Percentiles rank a stretch among this genome's conserved stretches.
phyloP scores from a whole-genome alignment of 2,113 vertebrate species.

The Eulacestoma nigropectus region DNA sequence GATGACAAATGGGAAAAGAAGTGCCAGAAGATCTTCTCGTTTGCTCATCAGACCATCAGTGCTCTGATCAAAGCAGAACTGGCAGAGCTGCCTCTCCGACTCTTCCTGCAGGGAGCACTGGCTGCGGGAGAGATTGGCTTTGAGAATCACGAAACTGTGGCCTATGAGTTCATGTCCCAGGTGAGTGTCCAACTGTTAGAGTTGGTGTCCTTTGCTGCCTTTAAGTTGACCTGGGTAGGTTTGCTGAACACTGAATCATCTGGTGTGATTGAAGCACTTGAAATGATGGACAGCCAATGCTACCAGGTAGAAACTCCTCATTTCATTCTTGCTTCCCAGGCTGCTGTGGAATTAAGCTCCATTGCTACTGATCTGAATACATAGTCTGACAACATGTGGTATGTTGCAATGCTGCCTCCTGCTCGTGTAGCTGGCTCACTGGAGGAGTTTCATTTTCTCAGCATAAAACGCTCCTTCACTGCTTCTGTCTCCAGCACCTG shows the following conservation, averaged over 20 bases:
- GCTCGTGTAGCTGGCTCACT: background rate
- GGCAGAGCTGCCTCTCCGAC: conserved; percentile 90
- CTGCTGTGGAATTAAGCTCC: conserved; percentile 10
- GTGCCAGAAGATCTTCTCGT: conserved; percentile 98
- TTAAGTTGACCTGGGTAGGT: background rate
- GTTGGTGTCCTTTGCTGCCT: background rate
- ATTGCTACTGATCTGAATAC: background rate
- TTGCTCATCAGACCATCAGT: conserved; percentile 97
- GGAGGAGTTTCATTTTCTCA: background rate
- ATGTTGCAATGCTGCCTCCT: background rate
- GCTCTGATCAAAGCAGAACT: conserved; percentile 97
- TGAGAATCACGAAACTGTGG: conserved; percentile 97
- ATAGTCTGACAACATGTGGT: background rate
- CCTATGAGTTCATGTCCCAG: conserved; percentile 99
- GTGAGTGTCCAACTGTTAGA: conserved; percentile 35
- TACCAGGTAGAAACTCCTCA: background rate
- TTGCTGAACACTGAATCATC: background rate
- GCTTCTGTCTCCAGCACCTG: background rate
- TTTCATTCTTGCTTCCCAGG: conserved; percentile 24
- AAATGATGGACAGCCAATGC: background rate
- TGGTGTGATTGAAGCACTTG: background rate
- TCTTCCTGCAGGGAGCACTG: conserved; percentile 95
- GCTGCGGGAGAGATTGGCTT: conserved; percentile 97
- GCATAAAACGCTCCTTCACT: background rate
- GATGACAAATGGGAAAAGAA: conserved; percentile 99